Conservation (phyloP, 1,140 invertebrate genomes). For the Neodiprion pinetum region DNA sequence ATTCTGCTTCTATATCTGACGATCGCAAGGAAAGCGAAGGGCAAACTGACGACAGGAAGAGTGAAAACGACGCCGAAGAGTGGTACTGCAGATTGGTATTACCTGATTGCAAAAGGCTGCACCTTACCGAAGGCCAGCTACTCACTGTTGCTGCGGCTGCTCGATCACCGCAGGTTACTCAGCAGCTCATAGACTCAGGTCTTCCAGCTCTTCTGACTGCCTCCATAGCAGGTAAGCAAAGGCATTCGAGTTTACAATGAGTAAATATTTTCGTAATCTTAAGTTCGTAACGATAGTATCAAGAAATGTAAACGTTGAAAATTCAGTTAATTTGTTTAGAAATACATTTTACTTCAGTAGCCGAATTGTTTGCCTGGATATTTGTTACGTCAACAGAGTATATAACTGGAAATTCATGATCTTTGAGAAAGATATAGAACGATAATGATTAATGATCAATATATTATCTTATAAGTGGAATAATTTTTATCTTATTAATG, state of each 20-base stretch:
- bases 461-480: too few relatives aligned
- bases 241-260: too few relatives aligned
- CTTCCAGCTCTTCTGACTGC: constrained; percentile 73
- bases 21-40: constrained; percentile 67
- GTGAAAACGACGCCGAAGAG: constrained; percentile 61
- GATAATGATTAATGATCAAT: too few relatives aligned
- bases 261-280: constrained; percentile 60
- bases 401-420: too few relatives aligned
- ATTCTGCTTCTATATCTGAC: constrained; percentile 66
- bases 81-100: constrained; percentile 61
- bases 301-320: not conserved
- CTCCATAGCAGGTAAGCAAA: constrained; percentile 57
- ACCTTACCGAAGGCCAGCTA: constrained; percentile 71
- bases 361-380: too few relatives aligned
- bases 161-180: constrained; percentile 77
- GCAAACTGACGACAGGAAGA: constrained; percentile 76
- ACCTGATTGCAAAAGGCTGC: constrained; percentile 54
- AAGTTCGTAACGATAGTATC: constrained; percentile 28
- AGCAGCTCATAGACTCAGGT: constrained; percentile 77
- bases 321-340: too few relatives aligned
- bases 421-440: too few relatives aligned
- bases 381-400: too few relatives aligned
- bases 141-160: constrained; percentile 77
- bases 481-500: too few relatives aligned
- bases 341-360: too few relatives aligned